phyloP scores from a whole-genome alignment of 2,797 vertebrate species.

The Loris lydekkerianus region DNA sequence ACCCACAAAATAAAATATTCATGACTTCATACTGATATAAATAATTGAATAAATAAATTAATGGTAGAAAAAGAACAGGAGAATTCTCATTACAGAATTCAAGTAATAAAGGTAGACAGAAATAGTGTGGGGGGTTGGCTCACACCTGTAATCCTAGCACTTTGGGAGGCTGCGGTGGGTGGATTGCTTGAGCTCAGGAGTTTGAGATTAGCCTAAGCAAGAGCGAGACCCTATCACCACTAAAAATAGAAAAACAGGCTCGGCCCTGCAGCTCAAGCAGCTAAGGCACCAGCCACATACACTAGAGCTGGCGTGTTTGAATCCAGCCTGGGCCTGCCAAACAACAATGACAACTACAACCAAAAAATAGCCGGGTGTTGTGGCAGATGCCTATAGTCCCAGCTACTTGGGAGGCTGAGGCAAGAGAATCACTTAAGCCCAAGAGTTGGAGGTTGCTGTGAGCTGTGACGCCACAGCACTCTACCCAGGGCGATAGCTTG shows the following conservation, averaged over 20 bases:
- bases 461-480: too few species aligned
- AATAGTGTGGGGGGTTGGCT: not conserved
- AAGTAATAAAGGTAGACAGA: not conserved
- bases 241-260: not conserved
- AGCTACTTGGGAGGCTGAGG: too few species aligned
- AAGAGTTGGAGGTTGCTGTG: too few species aligned
- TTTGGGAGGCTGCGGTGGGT: not conserved
- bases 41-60: slow-evolving; percentile 12
- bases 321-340: too few species aligned
- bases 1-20: not conserved
- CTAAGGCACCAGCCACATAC: too few species aligned
- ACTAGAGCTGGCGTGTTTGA: too few species aligned
- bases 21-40: not conserved
- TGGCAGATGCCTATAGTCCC: too few species aligned
- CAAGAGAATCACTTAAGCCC: too few species aligned
- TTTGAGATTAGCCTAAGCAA: not conserved
- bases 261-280: too few species aligned
- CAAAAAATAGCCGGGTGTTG: too few species aligned
- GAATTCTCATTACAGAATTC: not conserved
- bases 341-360: too few species aligned
- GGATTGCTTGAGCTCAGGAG: not conserved
- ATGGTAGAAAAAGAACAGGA: not conserved
- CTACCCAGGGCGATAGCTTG: too few species aligned
- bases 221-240: not conserved
- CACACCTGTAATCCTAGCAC: not conserved